These are phyloP conservation scores for Diadegma fenestrale DNA, from an alignment of 2,888 invertebrate genomes.

Conservation along the genomic window DNA sequence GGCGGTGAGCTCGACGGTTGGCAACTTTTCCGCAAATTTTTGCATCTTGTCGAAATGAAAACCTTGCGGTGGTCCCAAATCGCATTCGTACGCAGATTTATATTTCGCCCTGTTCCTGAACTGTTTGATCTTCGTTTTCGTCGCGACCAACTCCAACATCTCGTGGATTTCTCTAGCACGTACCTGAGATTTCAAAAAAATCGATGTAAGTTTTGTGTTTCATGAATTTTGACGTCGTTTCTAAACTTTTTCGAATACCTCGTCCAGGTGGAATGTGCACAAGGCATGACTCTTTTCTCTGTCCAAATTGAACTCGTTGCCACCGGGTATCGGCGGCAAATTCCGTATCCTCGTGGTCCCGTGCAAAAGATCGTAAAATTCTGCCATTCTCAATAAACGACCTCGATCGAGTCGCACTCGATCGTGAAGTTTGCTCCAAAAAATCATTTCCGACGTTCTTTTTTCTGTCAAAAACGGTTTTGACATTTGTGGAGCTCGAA, in stretches of 20 bases:
- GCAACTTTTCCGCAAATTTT: slow-evolving; percentile 73
- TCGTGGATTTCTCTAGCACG: slow-evolving; percentile 68
- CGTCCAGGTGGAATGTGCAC: slow-evolving; percentile 70
- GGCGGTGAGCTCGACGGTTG: slow-evolving; percentile 74
- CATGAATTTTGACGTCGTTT: slow-evolving; percentile 4
- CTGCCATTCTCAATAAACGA: slow-evolving; percentile 54
- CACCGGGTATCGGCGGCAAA: slow-evolving; percentile 58
- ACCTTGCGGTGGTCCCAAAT: slow-evolving; percentile 67
- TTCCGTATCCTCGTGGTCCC: slow-evolving; percentile 53
- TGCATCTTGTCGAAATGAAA: slow-evolving; percentile 75
- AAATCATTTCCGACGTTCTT: neutral
- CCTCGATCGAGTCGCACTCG: neutral
- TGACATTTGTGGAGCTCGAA: too few relatives aligned
- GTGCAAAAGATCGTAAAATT: slow-evolving; percentile 54
- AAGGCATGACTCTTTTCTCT: slow-evolving; percentile 64
- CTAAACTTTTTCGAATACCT: slow-evolving; percentile 61
- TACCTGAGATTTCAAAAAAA: slow-evolving; percentile 60
- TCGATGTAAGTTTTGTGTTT: neutral
- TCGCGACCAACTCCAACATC: slow-evolving; percentile 69
- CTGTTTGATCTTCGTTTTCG: slow-evolving; percentile 65
- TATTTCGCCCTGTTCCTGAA: slow-evolving; percentile 62
- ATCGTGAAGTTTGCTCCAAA: neutral
- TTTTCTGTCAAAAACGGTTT: neutral
- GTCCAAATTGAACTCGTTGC: slow-evolving; percentile 61
- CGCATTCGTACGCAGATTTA: slow-evolving; percentile 62